Evolutionary conservation across 2,888 invertebrate species (phyloP).

Genomic region (Spodoptera picta): DNA sequence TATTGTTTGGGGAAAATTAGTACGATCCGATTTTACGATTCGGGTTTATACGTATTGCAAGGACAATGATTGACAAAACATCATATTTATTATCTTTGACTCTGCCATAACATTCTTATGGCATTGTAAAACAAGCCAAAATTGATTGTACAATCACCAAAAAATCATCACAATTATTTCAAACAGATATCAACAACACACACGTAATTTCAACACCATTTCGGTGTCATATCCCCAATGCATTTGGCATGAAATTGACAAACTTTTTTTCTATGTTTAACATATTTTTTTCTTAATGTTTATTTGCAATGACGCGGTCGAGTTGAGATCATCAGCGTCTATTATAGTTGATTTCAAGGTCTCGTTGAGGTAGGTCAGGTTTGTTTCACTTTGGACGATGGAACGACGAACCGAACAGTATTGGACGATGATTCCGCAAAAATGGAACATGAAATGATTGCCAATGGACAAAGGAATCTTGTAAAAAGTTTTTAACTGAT

Average conservation of each 20-base stretch:
- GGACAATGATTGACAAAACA: too few relatives aligned
- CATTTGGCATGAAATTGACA: conserved; percentile 11
- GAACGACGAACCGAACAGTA: too few relatives aligned
- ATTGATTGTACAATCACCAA: not conserved
- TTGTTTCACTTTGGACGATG: conserved; percentile 39
- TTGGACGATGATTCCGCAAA: conserved; percentile 2
- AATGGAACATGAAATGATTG: too few relatives aligned
- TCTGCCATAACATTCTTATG: not conserved
- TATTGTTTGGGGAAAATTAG: not conserved
- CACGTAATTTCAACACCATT: not conserved
- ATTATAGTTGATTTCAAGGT: conserved; percentile 45
- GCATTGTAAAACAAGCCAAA: not conserved
- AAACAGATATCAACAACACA: conserved; percentile 7
- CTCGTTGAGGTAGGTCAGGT: conserved; percentile 47
- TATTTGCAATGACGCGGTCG: conserved; percentile 15
- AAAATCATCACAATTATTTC: not conserved
- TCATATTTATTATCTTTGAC: too few relatives aligned
- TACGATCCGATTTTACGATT: too few relatives aligned
- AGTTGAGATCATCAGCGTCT: conserved; percentile 38
- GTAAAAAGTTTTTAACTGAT: too few relatives aligned
- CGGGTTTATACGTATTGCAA: too few relatives aligned
- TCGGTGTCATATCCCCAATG: conserved; percentile 6
- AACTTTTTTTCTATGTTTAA: conserved; percentile 2
- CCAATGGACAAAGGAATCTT: too few relatives aligned
- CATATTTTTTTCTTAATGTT: conserved; percentile 18